Percentiles rank a stretch among this genome's conserved stretches.
Evolutionary conservation across 2,797 vertebrate species (phyloP).

Genomic region (Microtus obscurus): DNA sequence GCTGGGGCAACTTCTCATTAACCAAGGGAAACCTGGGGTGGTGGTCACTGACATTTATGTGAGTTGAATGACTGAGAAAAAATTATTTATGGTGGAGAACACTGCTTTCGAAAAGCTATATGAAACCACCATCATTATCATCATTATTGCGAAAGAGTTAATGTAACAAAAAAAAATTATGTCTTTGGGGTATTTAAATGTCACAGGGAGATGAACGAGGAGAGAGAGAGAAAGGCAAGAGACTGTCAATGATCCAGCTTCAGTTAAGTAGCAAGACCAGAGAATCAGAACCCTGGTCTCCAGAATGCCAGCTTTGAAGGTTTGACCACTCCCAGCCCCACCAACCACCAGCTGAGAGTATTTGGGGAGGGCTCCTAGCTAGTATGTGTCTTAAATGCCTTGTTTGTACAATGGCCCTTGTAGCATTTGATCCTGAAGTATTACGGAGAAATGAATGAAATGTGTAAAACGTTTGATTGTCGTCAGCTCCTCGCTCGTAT

Average conservation of each 20-base stretch:
- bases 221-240: neutral
- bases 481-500: neutral
- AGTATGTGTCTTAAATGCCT: neutral
- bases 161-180: neutral
- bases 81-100: neutral
- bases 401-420: neutral
- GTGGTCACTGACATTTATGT: neutral
- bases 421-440: neutral
- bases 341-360: neutral
- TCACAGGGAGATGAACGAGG: neutral
- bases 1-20: neutral
- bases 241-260: neutral
- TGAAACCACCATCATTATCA: neutral
- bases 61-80: slow-evolving; percentile 3
- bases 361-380: neutral
- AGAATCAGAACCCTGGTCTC: neutral
- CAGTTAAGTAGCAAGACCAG: neutral
- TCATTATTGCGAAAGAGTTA: neutral
- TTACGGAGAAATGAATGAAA: neutral
- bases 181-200: neutral
- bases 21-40: neutral
- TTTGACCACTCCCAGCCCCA: too few species aligned
- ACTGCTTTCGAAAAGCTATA: neutral
- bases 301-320: neutral
- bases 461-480: neutral